Evolutionary conservation across 2,113 vertebrate genomes (phyloP).

Genomic region (Mugil cephalus): DNA sequence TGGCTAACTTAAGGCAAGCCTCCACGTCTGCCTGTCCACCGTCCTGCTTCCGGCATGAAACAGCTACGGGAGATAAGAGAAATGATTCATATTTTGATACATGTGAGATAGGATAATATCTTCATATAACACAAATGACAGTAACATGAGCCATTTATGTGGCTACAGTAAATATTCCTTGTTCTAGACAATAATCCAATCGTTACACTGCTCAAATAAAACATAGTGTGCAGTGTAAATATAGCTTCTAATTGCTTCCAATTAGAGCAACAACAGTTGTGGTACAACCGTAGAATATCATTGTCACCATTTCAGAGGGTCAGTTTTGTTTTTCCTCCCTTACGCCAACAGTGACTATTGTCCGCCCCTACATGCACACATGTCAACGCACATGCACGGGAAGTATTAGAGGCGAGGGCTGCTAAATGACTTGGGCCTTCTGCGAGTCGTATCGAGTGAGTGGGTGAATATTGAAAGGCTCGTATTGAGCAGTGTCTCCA

Average conservation of each 20-base stretch:
- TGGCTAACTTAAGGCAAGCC: slow-evolving; percentile 88
- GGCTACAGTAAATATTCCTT: not conserved
- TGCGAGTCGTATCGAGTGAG: slow-evolving; percentile 31
- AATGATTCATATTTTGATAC: too few species aligned
- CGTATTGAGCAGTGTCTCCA: slow-evolving; percentile 62
- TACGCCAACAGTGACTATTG: not conserved
- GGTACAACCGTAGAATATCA: not conserved
- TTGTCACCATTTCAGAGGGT: not conserved
- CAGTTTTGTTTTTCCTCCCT: not conserved
- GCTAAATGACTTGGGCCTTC: slow-evolving; percentile 25
- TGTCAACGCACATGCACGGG: not conserved
- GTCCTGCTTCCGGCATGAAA: slow-evolving; percentile 95
- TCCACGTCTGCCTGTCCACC: slow-evolving; percentile 90
- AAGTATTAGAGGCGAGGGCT: slow-evolving; percentile 1
- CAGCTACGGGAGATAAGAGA: slow-evolving; percentile 80
- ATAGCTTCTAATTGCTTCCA: too few species aligned
- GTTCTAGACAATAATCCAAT: too few species aligned
- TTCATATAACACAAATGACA: too few species aligned
- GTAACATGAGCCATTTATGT: not conserved
- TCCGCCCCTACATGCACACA: not conserved
- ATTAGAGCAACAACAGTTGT: too few species aligned
- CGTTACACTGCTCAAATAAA: too few species aligned
- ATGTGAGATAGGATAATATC: too few species aligned
- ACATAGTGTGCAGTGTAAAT: too few species aligned
- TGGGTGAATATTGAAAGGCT: slow-evolving; percentile 50